A percentile compares a stretch with the other conserved stretches of the same genome.
phyloP scores from a whole-genome alignment of 2,888 invertebrate genomes.

The Acanthosepion esculentum region DNA sequence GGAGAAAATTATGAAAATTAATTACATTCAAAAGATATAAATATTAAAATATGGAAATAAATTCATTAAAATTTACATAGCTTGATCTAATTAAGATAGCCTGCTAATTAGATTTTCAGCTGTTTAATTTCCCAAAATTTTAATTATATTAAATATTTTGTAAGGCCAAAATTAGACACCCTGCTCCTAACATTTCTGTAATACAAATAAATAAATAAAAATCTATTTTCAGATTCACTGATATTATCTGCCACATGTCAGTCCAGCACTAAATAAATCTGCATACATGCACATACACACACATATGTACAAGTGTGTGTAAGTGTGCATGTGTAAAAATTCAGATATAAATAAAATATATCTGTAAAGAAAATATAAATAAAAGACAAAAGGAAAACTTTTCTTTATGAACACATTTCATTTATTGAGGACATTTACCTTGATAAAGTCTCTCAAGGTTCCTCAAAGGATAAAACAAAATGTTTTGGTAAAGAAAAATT shows the following conservation, averaged over 20 bases:
- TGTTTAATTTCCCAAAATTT: neutral
- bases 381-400: neutral
- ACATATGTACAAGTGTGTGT: neutral
- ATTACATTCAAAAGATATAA: neutral
- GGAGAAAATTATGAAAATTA: too few relatives aligned
- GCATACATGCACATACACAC: neutral
- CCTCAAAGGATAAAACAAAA: too few relatives aligned
- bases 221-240: neutral
- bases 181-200: neutral
- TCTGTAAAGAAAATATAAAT: neutral
- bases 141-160: neutral
- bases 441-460: too few relatives aligned
- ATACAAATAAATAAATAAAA: neutral
- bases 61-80: neutral
- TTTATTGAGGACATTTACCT: too few relatives aligned
- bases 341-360: neutral
- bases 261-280: neutral
- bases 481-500: too few relatives aligned
- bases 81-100: neutral
- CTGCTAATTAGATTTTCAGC: neutral
- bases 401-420: too few relatives aligned
- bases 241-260: neutral
- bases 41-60: slow-evolving; percentile 4
- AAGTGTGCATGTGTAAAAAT: neutral
- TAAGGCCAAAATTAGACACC: neutral